Conservation (phyloP, 2,113 vertebrate species). For the Pampusana beccarii region DNA sequence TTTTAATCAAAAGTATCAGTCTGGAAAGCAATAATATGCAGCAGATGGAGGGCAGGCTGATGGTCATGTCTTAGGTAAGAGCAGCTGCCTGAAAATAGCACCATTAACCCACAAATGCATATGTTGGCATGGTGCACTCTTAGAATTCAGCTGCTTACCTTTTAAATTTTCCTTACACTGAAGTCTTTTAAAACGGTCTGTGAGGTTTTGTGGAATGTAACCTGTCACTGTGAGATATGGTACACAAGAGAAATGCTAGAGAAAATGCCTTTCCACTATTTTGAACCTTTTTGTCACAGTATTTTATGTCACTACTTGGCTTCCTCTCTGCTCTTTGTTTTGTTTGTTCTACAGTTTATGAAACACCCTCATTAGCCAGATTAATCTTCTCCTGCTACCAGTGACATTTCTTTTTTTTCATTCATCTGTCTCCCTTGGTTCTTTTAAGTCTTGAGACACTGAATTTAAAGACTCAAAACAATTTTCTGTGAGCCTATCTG, state of each 20-base stretch:
- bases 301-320: background rate
- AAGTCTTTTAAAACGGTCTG: background rate
- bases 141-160: background rate
- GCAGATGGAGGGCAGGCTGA: background rate
- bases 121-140: background rate
- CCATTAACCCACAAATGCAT: background rate
- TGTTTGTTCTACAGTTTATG: background rate
- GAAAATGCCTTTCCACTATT: background rate
- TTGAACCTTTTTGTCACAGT: background rate
- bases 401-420: background rate
- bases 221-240: background rate
- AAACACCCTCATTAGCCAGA: background rate
- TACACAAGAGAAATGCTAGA: background rate
- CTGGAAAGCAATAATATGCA: background rate
- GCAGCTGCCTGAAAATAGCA: background rate
- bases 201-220: background rate
- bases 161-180: background rate
- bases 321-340: background rate
- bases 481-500: background rate
- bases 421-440: background rate
- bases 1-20: background rate
- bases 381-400: background rate
- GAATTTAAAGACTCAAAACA: background rate
- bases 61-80: background rate
- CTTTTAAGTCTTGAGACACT: background rate